phyloP scores from a whole-genome alignment of 1,140 invertebrate genomes.

The Adoxophyes honmai region DNA sequence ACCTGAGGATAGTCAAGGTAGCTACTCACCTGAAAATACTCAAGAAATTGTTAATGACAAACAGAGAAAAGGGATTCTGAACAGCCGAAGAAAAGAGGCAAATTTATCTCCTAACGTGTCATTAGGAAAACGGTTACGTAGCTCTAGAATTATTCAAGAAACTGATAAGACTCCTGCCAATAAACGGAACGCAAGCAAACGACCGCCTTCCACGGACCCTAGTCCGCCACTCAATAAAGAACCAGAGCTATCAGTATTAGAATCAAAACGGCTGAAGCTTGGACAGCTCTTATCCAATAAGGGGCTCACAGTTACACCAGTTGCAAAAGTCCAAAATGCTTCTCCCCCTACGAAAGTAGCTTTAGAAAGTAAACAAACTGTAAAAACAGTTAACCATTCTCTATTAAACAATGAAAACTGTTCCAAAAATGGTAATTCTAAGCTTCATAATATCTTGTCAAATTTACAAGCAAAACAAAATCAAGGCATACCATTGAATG shows the following conservation, averaged over 20 bases:
- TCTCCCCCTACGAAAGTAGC: slow-evolving; percentile 33
- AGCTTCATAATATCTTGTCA: slow-evolving; percentile 68
- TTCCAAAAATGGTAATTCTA: slow-evolving; percentile 72
- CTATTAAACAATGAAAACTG: slow-evolving; percentile 67
- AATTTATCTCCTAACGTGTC: slow-evolving; percentile 30
- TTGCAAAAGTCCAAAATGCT: slow-evolving; percentile 41
- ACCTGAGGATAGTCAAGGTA: slow-evolving; percentile 33
- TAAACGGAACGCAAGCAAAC: slow-evolving; percentile 47
- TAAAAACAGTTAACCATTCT: slow-evolving; percentile 48
- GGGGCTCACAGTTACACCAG: slow-evolving; percentile 53
- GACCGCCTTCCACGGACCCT: slow-evolving; percentile 40
- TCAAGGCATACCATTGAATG: slow-evolving; percentile 51
- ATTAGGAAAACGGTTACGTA: slow-evolving; percentile 61
- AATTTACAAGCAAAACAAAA: slow-evolving; percentile 66
- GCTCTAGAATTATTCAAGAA: slow-evolving; percentile 58
- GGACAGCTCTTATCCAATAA: slow-evolving; percentile 64
- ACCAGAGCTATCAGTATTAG: slow-evolving; percentile 49
- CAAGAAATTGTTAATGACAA: slow-evolving; percentile 45
- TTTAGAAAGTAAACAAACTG: slow-evolving; percentile 44
- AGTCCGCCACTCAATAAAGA: slow-evolving; percentile 50
- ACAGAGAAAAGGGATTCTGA: slow-evolving; percentile 40
- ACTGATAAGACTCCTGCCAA: slow-evolving; percentile 41
- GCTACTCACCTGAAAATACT: slow-evolving; percentile 38
- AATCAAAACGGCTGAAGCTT: slow-evolving; percentile 69
- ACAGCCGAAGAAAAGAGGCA: slow-evolving; percentile 47